Percentiles rank a stretch among this genome's conserved stretches.
Evolutionary conservation across 2,888 invertebrate genomes (phyloP).

Genomic region (Scelioninae gen. 2): DNA sequence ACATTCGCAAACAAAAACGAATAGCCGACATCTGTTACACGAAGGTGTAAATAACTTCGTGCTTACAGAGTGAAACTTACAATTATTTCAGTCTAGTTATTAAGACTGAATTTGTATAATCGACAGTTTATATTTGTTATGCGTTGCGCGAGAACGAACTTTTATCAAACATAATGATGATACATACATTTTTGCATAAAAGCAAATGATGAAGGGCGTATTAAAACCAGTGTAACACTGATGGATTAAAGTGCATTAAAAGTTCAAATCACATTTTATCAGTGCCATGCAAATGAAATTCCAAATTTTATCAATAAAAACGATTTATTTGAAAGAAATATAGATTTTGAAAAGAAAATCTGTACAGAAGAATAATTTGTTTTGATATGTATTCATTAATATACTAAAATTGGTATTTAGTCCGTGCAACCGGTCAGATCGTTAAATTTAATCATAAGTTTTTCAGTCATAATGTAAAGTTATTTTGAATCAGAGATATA

Average conservation of each 20-base stretch:
- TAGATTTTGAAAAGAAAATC: no score
- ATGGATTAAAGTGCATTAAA: conserved; percentile 35
- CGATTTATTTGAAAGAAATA: no score
- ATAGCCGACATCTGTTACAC: conserved; percentile 19
- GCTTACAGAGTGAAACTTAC: conserved; percentile 24
- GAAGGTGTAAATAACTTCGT: conserved; percentile 35
- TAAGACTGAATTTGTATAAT: conserved; percentile 7
- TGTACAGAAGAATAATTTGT: no score
- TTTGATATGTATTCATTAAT: no score
- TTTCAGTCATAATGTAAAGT: no score
- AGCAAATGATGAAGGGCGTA: conserved; percentile 21
- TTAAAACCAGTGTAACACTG: conserved; percentile 29
- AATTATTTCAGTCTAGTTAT: conserved; percentile 19
- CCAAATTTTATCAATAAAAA: neutral
- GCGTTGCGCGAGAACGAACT: conserved; percentile 30
- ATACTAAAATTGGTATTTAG: no score
- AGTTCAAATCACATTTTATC: conserved; percentile 27
- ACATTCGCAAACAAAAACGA: conserved; percentile 5
- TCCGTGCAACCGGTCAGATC: no score
- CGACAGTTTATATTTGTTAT: conserved; percentile 31
- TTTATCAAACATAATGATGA: conserved; percentile 32
- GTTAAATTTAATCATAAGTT: no score
- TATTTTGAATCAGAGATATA: no score
- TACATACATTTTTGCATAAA: conserved; percentile 43
- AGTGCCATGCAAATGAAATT: neutral